Evolutionary conservation across 2,888 invertebrate genomes (phyloP).

Genomic region (Camponotus fellah): DNA sequence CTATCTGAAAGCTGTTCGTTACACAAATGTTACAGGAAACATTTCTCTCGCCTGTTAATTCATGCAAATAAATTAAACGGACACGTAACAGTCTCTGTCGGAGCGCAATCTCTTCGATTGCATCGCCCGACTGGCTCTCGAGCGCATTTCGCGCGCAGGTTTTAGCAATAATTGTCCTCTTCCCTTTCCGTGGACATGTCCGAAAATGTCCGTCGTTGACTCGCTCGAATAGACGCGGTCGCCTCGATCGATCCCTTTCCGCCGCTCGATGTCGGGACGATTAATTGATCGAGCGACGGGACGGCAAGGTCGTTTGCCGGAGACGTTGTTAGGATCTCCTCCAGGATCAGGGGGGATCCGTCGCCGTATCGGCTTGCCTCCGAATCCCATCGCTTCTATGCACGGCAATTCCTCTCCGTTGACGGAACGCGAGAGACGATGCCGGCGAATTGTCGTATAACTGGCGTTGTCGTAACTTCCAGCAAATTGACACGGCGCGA

Average conservation of each 20-base stretch:
- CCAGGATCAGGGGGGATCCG: constrained; percentile 44
- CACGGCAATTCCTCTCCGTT: constrained; percentile 40
- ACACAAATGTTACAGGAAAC: constrained; percentile 8
- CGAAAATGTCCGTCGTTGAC: constrained; percentile 40
- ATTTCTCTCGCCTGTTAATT: constrained; percentile 17
- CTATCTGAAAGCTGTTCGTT: constrained; percentile 7
- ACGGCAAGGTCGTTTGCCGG: constrained; percentile 60
- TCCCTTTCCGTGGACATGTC: constrained; percentile 41
- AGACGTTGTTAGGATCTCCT: constrained; percentile 68
- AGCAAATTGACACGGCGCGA: constrained; percentile 59
- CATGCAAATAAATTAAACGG: constrained; percentile 52
- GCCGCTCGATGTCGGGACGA: constrained; percentile 59
- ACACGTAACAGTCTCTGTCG: constrained; percentile 42
- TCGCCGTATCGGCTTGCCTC: neutral
- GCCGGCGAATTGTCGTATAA: constrained; percentile 45
- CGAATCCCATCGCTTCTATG: constrained; percentile 30
- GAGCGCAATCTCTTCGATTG: constrained; percentile 42
- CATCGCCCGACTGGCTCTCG: constrained; percentile 30
- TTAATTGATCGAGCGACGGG: constrained; percentile 69
- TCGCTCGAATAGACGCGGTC: constrained; percentile 47
- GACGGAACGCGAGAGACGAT: constrained; percentile 47
- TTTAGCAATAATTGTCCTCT: constrained; percentile 48
- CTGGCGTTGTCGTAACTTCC: constrained; percentile 63
- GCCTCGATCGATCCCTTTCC: constrained; percentile 54
- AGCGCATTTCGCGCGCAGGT: constrained; percentile 22